Percentiles rank a stretch among this genome's conserved stretches.
These are phyloP conservation scores for Astyanax mexicanus DNA, from an alignment of 2,797 vertebrate genomes.

Conservation along the genomic window DNA sequence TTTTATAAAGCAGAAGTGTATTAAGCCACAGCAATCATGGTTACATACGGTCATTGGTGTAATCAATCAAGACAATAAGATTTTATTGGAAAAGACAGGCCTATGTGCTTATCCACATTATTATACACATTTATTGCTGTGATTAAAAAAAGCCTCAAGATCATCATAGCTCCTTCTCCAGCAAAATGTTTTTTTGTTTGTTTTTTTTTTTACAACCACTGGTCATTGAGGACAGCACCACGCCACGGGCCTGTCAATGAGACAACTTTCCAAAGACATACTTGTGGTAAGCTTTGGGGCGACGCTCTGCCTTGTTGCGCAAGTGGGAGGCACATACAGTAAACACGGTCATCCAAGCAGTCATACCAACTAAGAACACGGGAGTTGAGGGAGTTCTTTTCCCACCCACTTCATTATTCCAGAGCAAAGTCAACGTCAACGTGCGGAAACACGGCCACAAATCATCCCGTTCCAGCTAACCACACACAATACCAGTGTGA, in stretches of 20 bases:
- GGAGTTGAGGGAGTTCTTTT: constrained; percentile 9
- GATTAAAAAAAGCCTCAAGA: constrained; percentile 27
- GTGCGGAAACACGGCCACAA: background rate
- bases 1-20: too few relatives aligned
- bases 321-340: constrained; percentile 58
- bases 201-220: constrained; percentile 19
- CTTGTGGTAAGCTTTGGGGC: constrained; percentile 66
- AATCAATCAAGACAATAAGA: background rate
- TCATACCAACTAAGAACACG: background rate
- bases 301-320: constrained; percentile 60
- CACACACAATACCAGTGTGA: constrained; percentile 5
- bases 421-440: constrained; percentile 27
- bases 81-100: background rate
- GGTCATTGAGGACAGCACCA: constrained; percentile 22
- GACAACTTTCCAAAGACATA: constrained; percentile 61
- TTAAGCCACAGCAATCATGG: too few relatives aligned
- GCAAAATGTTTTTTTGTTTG: constrained; percentile 23
- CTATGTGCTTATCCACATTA: background rate
- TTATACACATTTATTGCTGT: background rate
- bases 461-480: background rate
- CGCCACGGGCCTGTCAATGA: background rate
- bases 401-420: constrained; percentile 41
- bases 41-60: too few relatives aligned
- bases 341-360: constrained; percentile 47
- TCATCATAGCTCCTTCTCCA: constrained; percentile 19